Base-by-base conservation (phyloP, 2,888 invertebrate species). In the Drosophila tanythrix region DNA sequence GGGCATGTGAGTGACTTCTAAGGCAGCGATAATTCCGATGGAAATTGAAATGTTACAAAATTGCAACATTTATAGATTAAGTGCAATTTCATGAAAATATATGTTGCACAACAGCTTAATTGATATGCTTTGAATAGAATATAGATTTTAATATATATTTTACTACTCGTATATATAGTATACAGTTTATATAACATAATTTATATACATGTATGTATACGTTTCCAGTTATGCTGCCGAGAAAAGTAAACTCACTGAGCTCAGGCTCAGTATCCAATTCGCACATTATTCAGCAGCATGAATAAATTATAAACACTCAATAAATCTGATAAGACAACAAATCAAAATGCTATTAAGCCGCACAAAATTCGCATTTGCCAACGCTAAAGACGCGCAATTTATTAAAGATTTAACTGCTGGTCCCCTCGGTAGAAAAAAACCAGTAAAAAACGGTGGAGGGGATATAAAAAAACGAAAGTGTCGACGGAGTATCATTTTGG, bases 1-100 rank as follows among this genome's bases (percentile, higher is more conserved):
- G 80, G 88, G 68, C 74, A 50, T 61, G 61, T 79, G 89, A 89
- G 33, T 83, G 81, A 72, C 21, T 55, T 63, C 53, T 27, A 48
- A 31, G 57, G 36, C 62, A 57, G 64, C 31, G 35, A 64, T 64
- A 67, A 64, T 52, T 8, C 15, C 27, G n/a, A 25, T 27, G 33
- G 25, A 7, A 38, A 36, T 13, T 46, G 35, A 69, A 48, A n/a
- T 61, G 31, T 11, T 55, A 60, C 51, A 48, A 15, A 33, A 21
- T 58, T 65, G 65, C 61, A 57, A 52, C 59, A 59, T 33, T 60
- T 1, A 59, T 15, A 31, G 60, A 73, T 64, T 55, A 43, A 3
- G 2, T 1, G 35, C 55, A 29, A 33, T 43, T 36, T 15, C 18
- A 21, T n/a, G 15, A 38, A 35, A 43, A 36, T 15, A 36, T 15